Evolutionary conservation across 2,888 invertebrate species (phyloP).

Genomic region (Cataglyphis rosenhaueri): DNA sequence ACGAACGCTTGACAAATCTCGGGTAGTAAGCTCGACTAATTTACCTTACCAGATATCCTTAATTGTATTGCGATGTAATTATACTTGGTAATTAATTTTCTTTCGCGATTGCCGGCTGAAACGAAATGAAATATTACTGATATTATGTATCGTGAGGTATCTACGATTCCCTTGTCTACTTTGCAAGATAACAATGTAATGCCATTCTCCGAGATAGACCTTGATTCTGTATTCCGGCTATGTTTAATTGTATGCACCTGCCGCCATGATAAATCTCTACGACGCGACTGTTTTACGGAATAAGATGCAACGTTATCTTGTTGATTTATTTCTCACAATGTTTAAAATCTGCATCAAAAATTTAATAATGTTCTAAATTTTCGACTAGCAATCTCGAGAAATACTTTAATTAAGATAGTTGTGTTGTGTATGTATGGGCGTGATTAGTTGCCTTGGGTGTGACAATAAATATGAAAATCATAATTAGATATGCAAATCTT

Average conservation of each 20-base stretch:
- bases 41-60: background rate
- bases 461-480: background rate
- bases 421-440: background rate
- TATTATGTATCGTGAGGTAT: background rate
- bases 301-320: background rate
- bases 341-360: background rate
- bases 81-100: background rate
- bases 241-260: conserved; percentile 33
- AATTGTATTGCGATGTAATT: background rate
- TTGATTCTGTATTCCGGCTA: conserved; percentile 27
- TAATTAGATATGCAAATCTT: conserved; percentile 32
- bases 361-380: background rate
- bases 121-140: background rate
- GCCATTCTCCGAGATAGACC: conserved; percentile 17
- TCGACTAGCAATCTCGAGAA: background rate
- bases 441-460: background rate
- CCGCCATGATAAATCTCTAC: background rate
- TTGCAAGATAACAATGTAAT: conserved; percentile 35
- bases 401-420: background rate
- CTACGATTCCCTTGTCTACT: background rate
- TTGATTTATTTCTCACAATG: conserved; percentile 22
- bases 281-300: conserved; percentile 30
- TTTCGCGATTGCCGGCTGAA: background rate
- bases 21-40: background rate
- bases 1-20: background rate